These are phyloP conservation scores for Coryphaenoides rupestris DNA, from an alignment of 2,113 vertebrate species.

Conservation along the genomic window DNA sequence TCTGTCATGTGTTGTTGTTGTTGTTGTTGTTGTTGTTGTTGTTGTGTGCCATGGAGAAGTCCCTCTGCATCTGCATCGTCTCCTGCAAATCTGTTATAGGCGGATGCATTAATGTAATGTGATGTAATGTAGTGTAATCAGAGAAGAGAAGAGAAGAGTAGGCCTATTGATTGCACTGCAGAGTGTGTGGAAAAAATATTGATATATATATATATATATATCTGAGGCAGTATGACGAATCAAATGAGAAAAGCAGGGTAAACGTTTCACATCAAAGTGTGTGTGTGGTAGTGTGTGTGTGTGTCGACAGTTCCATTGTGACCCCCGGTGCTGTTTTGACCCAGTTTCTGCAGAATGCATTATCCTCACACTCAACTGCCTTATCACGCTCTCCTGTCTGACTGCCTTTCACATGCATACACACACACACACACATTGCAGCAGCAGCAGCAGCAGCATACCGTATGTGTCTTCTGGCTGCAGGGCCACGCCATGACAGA, in stretches of 20 bases:
- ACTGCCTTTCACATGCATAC: constrained; percentile 30
- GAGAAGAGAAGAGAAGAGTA: too few relatives aligned
- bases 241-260: constrained; percentile 36
- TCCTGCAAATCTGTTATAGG: not conserved
- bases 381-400: constrained; percentile 42
- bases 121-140: too few relatives aligned
- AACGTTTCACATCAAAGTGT: constrained; percentile 31
- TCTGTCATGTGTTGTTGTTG: too few relatives aligned
- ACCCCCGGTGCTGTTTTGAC: constrained; percentile 57
- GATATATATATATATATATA: not conserved
- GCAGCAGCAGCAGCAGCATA: too few relatives aligned
- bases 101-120: not conserved
- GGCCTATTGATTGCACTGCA: too few relatives aligned
- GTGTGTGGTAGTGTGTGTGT: too few relatives aligned
- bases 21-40: too few relatives aligned
- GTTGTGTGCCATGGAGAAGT: too few relatives aligned
- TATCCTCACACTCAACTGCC: constrained; percentile 62
- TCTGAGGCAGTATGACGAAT: constrained; percentile 25
- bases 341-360: constrained; percentile 60
- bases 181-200: too few relatives aligned
- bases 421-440: constrained; percentile 11
- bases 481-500: constrained; percentile 22
- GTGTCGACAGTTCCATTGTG: constrained; percentile 38
- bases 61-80: too few relatives aligned
- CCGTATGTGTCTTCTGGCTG: constrained; percentile 48